These are phyloP conservation scores for Diaprepes abbreviatus DNA, from an alignment of 2,888 invertebrate species.

Conservation along the genomic window DNA sequence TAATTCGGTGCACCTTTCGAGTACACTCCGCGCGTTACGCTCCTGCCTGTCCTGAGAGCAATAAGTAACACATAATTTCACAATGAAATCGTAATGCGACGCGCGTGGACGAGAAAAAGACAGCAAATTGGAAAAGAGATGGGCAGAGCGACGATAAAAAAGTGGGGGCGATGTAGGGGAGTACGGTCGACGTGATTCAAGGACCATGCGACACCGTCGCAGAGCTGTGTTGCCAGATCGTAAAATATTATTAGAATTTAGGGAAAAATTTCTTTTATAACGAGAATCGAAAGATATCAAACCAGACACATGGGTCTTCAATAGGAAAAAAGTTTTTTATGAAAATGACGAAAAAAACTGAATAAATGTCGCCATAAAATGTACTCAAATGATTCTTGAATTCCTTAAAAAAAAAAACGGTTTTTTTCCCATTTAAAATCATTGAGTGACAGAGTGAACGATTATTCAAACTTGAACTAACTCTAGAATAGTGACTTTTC, in stretches of 20 bases:
- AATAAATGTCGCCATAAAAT: no score
- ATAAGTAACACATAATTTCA: constrained; percentile 53
- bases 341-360: no score
- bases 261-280: neutral
- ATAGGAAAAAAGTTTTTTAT: no score
- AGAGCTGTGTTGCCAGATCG: constrained; percentile 42
- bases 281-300: no score
- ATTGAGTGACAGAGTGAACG: no score
- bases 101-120: constrained; percentile 47
- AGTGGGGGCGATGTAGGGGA: constrained; percentile 48
- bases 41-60: constrained; percentile 43
- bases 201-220: constrained; percentile 50
- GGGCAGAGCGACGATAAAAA: neutral
- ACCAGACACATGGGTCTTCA: no score
- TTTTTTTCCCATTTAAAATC: no score
- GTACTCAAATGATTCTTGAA: no score
- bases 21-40: constrained; percentile 43
- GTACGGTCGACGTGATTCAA: constrained; percentile 47
- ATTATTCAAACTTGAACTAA: no score
- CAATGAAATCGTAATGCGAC: constrained; percentile 51
- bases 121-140: constrained; percentile 19
- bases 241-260: neutral
- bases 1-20: constrained; percentile 46
- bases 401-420: no score
- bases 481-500: no score